Conservation (phyloP, 2,113 vertebrate genomes). For the Eublepharis macularius region DNA sequence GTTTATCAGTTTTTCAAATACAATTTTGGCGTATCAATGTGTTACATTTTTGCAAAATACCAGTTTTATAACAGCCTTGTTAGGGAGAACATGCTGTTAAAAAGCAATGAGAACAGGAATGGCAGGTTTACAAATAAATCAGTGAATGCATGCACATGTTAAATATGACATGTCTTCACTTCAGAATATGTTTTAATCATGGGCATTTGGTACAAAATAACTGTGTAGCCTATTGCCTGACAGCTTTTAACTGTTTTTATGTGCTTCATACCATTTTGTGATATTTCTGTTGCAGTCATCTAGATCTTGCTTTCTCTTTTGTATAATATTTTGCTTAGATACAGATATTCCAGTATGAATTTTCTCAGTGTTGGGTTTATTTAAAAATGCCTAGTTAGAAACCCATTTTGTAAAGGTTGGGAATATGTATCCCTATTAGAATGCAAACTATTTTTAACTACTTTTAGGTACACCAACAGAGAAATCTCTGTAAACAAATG, state of each 20-base stretch:
- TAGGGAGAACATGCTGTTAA: constrained; percentile 11
- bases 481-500: no score
- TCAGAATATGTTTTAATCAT: constrained; percentile 7
- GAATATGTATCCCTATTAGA: not conserved
- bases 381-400: not conserved
- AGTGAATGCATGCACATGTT: not conserved
- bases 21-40: not conserved
- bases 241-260: constrained; percentile 5
- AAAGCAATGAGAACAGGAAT: not conserved
- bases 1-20: not conserved
- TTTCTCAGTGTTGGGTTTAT: constrained; percentile 15
- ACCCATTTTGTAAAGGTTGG: not conserved
- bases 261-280: constrained; percentile 33
- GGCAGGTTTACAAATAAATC: not conserved
- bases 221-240: constrained; percentile 9
- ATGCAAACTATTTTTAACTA: not conserved
- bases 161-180: not conserved
- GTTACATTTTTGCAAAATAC: not conserved
- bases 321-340: constrained; percentile 10
- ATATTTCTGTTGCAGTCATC: constrained; percentile 32
- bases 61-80: not conserved
- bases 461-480: not conserved
- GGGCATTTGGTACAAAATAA: constrained; percentile 7
- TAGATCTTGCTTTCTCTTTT: constrained; percentile 47
- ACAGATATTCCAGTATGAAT: constrained; percentile 49